phyloP scores from a whole-genome alignment of 1,140 invertebrate genomes.

The Listronotus bonariensis region DNA sequence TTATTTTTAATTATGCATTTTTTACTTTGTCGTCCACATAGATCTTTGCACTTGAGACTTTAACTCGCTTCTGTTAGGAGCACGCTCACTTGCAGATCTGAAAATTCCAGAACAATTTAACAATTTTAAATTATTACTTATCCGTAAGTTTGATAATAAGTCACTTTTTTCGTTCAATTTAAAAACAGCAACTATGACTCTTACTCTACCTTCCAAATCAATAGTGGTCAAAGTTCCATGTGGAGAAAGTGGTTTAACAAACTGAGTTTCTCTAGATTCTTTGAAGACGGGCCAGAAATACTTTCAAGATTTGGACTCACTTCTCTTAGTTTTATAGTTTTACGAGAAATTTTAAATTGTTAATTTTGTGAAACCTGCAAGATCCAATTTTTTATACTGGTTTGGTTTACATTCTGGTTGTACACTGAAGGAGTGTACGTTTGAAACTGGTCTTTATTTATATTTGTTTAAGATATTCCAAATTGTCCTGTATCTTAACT shows the following conservation, averaged over 20 bases:
- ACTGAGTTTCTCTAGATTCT: constrained; percentile 53
- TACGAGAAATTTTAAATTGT: background rate
- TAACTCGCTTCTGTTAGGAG: constrained; percentile 79
- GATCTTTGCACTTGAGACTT: constrained; percentile 81
- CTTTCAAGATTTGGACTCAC: constrained; percentile 29
- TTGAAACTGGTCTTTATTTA: no score
- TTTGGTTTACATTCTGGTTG: no score
- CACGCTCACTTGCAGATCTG: constrained; percentile 80
- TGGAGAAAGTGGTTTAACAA: constrained; percentile 71
- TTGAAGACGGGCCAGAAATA: background rate
- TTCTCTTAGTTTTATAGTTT: constrained; percentile 13
- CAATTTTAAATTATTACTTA: constrained; percentile 53
- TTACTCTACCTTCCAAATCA: constrained; percentile 61
- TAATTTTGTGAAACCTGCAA: background rate
- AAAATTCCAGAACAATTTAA: constrained; percentile 66
- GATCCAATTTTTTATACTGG: no score
- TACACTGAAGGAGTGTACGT: no score
- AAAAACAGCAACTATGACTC: constrained; percentile 62
- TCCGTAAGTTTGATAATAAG: constrained; percentile 55
- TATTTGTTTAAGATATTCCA: no score
- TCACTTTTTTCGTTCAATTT: constrained; percentile 43
- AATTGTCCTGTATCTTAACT: no score
- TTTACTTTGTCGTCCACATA: constrained; percentile 84
- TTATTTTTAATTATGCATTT: background rate
- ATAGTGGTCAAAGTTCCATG: constrained; percentile 64